Conservation (phyloP, 2,888 invertebrate species). For the Eurytoma adleriae region DNA sequence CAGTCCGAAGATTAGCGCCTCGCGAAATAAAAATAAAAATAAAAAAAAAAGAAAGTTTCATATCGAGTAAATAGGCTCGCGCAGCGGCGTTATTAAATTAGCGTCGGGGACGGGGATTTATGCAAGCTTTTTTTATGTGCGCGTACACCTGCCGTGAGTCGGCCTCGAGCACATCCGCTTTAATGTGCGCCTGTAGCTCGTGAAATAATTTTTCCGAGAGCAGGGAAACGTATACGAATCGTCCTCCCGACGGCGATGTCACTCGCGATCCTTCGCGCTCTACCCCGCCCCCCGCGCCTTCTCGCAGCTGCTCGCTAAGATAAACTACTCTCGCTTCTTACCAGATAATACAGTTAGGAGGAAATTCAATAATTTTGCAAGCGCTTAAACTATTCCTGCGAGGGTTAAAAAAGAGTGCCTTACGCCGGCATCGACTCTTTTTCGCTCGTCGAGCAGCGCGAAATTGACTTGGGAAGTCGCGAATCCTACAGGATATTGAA, state of each 20-base stretch:
- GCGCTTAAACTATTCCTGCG: background rate
- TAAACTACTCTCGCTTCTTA: slow-evolving; percentile 11
- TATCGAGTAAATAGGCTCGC: too few species aligned
- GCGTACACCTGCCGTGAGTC: too few species aligned
- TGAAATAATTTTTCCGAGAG: slow-evolving; percentile 3
- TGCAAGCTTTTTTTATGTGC: background rate
- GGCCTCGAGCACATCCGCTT: too few species aligned
- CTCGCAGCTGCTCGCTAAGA: background rate
- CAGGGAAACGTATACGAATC: background rate
- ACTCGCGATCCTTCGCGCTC: background rate
- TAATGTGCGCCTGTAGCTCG: background rate
- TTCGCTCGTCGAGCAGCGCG: too few species aligned
- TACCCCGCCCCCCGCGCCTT: background rate
- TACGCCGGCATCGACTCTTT: too few species aligned
- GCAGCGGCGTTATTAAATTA: too few species aligned
- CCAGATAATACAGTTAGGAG: slow-evolving; percentile 2
- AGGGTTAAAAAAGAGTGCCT: too few species aligned
- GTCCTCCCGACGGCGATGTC: background rate
- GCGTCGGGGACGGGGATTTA: background rate
- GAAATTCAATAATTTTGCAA: slow-evolving; percentile 25
- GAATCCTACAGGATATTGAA: too few species aligned
- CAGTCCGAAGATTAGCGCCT: too few species aligned
- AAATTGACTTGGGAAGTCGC: too few species aligned
- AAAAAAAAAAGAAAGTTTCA: too few species aligned
- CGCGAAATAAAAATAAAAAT: too few species aligned